Base-by-base conservation (phyloP, 2,113 vertebrate species). In the Chloropsis hardwickii region DNA sequence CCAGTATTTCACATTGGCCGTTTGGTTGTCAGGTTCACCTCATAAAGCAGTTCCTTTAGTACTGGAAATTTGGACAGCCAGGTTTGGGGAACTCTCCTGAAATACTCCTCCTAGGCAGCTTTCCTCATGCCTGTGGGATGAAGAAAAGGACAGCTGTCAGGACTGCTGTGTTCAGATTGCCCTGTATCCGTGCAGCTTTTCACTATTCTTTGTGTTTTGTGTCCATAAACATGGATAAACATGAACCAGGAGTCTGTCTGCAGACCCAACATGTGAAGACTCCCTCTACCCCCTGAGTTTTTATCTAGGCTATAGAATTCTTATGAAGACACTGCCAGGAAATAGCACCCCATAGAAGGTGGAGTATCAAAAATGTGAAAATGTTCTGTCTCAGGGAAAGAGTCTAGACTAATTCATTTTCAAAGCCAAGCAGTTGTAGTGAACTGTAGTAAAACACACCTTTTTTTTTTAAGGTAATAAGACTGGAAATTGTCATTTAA, bases 71-170 rank as follows among this genome's bases (percentile, higher is more conserved):
- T 67, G 25, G 48, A 37, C 57, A 84, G 60, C 40, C 48, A 66
- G 31, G 37, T 57, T 69, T 74, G 42, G 45, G 44, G 57, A 79
- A n/a, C 29, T 57, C 20, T 60, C 22, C n/a, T n/a, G 79, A 66
- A 50, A 39, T 48, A 33, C 11, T 93, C 76, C 11, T 67, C 47
- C 65, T 96, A 96, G 44, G 78, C 82, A 69, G 81, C 33, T 78
- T 97, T 97, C 58, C 51, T 95, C 56, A 92, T 11, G 60, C 94
- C 97, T 97, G 87, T 21, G 10, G 3, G 18, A 56, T 51, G 44
- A 91, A 60, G 78, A 73, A 70, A 73, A 78, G 79, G 24, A 79
- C 0, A 4, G 10, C 5, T 10, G 45, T 96, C 37, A 95, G 29
- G 22, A 65, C 29, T 69, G 5, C 29, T 54, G 15, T 53, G 23